Percentiles rank a stretch among this genome's conserved stretches.
Evolutionary conservation across 2,113 vertebrate genomes (phyloP).

Genomic region (Sinocyclocheilus rhinocerous): DNA sequence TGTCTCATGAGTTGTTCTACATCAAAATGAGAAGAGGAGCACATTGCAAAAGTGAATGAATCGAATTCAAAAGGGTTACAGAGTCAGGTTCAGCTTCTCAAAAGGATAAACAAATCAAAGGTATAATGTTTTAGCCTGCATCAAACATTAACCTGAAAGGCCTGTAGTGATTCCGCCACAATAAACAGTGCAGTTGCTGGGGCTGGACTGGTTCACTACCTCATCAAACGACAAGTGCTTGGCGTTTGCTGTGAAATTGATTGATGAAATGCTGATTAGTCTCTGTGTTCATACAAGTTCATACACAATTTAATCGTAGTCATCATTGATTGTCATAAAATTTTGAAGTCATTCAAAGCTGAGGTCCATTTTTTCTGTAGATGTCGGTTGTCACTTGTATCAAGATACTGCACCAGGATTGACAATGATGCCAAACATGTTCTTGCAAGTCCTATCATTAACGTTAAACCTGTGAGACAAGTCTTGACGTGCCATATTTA

Average conservation of each 20-base stretch:
- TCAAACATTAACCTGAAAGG: slow-evolving; percentile 82
- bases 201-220: slow-evolving; percentile 95
- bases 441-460: background rate
- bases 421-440: background rate
- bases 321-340: background rate
- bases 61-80: background rate
- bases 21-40: slow-evolving; percentile 39
- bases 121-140: too few relatives aligned
- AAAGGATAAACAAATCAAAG: too few relatives aligned
- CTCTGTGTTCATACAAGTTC: background rate
- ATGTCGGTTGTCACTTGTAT: background rate
- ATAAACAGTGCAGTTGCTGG: slow-evolving; percentile 97
- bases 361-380: background rate
- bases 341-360: background rate
- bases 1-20: slow-evolving; percentile 98
- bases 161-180: slow-evolving; percentile 94
- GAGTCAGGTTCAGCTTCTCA: too few relatives aligned
- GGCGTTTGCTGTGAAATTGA: slow-evolving; percentile 78
- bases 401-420: background rate
- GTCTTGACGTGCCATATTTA: background rate
- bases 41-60: background rate
- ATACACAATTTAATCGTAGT: background rate
- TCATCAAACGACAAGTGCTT: slow-evolving; percentile 97
- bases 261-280: background rate
- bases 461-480: background rate